phyloP scores from a whole-genome alignment of 1,140 invertebrate species.

The Euschistus heros region DNA sequence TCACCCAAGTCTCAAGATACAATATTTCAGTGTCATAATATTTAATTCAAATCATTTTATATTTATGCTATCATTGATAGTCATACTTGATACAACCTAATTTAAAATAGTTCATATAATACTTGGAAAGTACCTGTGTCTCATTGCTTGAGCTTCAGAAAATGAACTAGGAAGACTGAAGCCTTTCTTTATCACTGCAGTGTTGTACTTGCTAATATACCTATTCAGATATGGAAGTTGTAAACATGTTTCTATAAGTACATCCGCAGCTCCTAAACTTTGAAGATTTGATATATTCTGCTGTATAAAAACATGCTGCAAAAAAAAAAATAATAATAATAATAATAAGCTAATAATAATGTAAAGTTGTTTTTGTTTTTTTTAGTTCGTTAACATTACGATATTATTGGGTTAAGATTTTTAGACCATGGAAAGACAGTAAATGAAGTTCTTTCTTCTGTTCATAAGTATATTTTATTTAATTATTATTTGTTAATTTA shows the following conservation, averaged over 20 bases:
- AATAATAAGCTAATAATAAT: neutral
- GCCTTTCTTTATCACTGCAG: conserved; percentile 52
- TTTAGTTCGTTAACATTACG: too few relatives aligned
- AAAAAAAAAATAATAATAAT: conserved; percentile 28
- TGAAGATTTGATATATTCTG: conserved; percentile 48
- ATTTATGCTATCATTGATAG: too few relatives aligned
- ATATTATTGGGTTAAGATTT: too few relatives aligned
- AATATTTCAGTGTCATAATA: too few relatives aligned
- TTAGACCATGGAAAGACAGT: too few relatives aligned
- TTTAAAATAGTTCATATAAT: neutral
- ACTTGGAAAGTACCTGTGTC: conserved; percentile 39
- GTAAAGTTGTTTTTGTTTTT: too few relatives aligned
- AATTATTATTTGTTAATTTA: too few relatives aligned
- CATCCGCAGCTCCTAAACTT: conserved; percentile 62
- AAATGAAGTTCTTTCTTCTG: too few relatives aligned
- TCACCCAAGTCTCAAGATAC: too few relatives aligned
- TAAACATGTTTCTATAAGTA: conserved; percentile 65
- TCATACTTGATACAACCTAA: neutral
- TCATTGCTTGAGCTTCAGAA: conserved; percentile 60
- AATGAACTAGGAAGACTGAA: conserved; percentile 56
- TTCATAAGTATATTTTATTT: too few relatives aligned
- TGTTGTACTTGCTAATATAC: conserved; percentile 59
- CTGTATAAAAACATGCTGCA: conserved; percentile 39
- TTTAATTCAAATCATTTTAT: too few relatives aligned
- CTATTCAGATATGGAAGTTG: conserved; percentile 61